These are phyloP conservation scores for Rhynchotus rufescens DNA, from an alignment of 2,797 vertebrate genomes.

Conservation along the genomic window DNA sequence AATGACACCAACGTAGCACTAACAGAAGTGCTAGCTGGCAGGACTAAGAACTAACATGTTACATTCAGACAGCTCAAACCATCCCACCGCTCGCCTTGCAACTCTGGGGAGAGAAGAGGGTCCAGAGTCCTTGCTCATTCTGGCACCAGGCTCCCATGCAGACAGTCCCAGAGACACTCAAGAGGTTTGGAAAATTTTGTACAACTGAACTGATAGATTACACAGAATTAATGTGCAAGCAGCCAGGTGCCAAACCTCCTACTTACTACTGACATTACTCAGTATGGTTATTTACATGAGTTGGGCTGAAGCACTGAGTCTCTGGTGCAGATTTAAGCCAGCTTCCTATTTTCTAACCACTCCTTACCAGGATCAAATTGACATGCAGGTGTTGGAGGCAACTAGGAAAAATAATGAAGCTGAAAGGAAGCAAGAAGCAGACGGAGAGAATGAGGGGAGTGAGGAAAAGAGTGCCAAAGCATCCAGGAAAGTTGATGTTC, in stretches of 20 bases:
- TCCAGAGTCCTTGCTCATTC: not conserved
- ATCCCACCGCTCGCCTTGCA: not conserved
- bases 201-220: slow-evolving; percentile 12
- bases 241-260: slow-evolving; percentile 9
- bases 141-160: slow-evolving; percentile 2
- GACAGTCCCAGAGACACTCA: slow-evolving; percentile 43
- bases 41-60: not conserved
- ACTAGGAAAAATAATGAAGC: not conserved
- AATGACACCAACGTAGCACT: not conserved
- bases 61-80: not conserved
- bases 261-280: slow-evolving; percentile 4
- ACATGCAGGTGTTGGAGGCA: not conserved
- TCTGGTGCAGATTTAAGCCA: not conserved
- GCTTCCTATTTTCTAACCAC: not conserved
- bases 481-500: not conserved
- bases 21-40: not conserved
- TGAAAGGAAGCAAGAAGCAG: not conserved
- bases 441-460: not conserved
- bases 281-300: slow-evolving; percentile 12
- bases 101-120: not conserved
- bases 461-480: not conserved
- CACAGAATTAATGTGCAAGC: slow-evolving; percentile 25
- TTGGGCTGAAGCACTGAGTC: not conserved
- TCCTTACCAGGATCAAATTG: not conserved
- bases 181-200: slow-evolving; percentile 14